phyloP scores from a whole-genome alignment of 2,113 vertebrate genomes.

The Poeciliopsis turrubarensis region DNA sequence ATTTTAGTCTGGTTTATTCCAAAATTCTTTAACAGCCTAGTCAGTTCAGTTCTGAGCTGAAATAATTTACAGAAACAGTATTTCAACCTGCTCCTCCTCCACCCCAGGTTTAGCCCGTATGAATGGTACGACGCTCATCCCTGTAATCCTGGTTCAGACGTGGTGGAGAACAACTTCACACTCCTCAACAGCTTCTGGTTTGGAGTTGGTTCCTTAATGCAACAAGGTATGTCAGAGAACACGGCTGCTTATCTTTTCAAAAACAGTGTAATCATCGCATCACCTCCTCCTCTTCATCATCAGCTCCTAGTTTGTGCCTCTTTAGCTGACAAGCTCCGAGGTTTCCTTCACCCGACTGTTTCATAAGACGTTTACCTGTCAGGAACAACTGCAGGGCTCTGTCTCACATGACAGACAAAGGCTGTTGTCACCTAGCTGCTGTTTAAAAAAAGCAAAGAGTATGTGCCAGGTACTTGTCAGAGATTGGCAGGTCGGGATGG shows the following conservation, averaged over 20 bases:
- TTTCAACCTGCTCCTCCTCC: slow-evolving; percentile 22
- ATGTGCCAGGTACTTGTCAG: slow-evolving; percentile 77
- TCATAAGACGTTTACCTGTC: slow-evolving; percentile 74
- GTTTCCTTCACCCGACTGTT: slow-evolving; percentile 66
- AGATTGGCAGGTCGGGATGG: slow-evolving; percentile 67
- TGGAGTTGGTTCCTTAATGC: slow-evolving; percentile 96
- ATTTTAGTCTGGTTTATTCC: not conserved
- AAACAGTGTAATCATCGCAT: slow-evolving; percentile 43
- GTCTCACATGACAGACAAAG: slow-evolving; percentile 72
- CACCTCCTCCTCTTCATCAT: slow-evolving; percentile 7
- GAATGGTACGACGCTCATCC: slow-evolving; percentile 98
- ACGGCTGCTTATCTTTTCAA: slow-evolving; percentile 40
- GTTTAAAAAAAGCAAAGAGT: slow-evolving; percentile 55
- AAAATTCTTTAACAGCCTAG: slow-evolving; percentile 1
- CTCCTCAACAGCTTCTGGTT: slow-evolving; percentile 99
- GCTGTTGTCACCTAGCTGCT: slow-evolving; percentile 73
- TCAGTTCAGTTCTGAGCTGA: not conserved
- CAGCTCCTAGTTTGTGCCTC: slow-evolving; percentile 41
- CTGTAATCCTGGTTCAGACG: slow-evolving; percentile 94
- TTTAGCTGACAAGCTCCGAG: slow-evolving; percentile 71
- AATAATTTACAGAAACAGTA: slow-evolving; percentile 6
- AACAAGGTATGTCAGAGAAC: slow-evolving; percentile 86
- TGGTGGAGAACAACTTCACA: slow-evolving; percentile 98
- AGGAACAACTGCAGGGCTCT: slow-evolving; percentile 72
- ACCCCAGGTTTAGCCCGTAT: slow-evolving; percentile 92